Evolutionary conservation across 2,113 vertebrate species (phyloP).

Genomic region (Hiodon tergisus): DNA sequence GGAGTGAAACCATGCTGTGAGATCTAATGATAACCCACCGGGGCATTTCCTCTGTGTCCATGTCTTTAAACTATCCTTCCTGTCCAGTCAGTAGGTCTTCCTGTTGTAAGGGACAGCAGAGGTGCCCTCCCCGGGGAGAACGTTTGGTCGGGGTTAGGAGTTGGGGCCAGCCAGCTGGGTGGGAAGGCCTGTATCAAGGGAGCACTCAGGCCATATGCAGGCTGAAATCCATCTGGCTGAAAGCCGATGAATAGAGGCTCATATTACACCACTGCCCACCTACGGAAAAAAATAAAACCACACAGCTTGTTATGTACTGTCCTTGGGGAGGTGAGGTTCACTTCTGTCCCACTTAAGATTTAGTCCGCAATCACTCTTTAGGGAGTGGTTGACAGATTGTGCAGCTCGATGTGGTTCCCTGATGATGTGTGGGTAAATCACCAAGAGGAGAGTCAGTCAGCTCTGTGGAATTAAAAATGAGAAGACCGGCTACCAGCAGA

Average conservation of each 20-base stretch:
- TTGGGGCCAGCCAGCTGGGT: constrained; percentile 32
- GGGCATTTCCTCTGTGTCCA: constrained; percentile 1
- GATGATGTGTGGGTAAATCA: no score
- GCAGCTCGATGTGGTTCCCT: no score
- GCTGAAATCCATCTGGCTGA: constrained; percentile 41
- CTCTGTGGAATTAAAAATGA: no score
- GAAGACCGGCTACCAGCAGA: no score
- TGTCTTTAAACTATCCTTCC: neutral
- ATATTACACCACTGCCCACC: constrained; percentile 27
- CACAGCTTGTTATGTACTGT: no score
- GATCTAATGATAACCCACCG: neutral
- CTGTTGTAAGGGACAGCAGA: constrained; percentile 21
- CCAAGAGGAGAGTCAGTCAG: no score
- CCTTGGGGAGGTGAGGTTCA: no score
- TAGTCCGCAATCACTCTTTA: no score
- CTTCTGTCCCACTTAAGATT: no score
- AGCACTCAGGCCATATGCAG: constrained; percentile 50
- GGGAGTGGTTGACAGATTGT: no score
- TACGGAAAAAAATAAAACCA: no score
- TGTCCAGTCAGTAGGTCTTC: neutral
- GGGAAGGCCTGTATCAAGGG: constrained; percentile 31
- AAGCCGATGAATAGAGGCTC: constrained; percentile 23
- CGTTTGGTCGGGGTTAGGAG: constrained; percentile 51
- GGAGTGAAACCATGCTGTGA: no score
- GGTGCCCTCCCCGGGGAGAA: constrained; percentile 30